phyloP scores from a whole-genome alignment of 2,888 invertebrate species.

The Trichacis sp. region DNA sequence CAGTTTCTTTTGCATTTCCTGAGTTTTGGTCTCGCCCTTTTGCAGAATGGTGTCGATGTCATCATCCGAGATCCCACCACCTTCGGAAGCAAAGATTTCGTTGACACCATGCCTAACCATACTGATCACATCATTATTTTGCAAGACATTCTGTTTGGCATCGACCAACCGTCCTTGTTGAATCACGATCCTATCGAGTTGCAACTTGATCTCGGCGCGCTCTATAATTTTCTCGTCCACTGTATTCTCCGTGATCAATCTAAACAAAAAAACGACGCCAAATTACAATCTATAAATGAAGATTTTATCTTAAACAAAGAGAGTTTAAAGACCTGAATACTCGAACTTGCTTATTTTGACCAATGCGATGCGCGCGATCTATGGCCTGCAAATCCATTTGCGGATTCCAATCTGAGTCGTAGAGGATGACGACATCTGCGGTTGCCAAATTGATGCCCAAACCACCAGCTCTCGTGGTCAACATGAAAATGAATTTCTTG shows the following conservation, averaged over 20 bases:
- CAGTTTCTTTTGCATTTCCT: slow-evolving; percentile 90
- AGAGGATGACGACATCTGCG: too few species aligned
- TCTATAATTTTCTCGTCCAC: slow-evolving; percentile 99
- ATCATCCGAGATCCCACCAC: slow-evolving; percentile 94
- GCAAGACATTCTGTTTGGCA: slow-evolving; percentile 85
- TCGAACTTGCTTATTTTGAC: too few species aligned
- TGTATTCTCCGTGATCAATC: too few species aligned
- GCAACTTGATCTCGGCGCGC: slow-evolving; percentile 95
- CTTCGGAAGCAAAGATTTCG: slow-evolving; percentile 97
- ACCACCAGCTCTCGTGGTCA: too few species aligned
- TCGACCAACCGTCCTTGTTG: slow-evolving; percentile 97
- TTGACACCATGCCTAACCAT: slow-evolving; percentile 99
- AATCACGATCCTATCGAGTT: slow-evolving; percentile 96
- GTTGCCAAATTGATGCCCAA: too few species aligned
- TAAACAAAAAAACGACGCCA: too few species aligned
- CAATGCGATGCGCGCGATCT: too few species aligned
- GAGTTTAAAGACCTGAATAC: too few species aligned
- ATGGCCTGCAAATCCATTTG: too few species aligned
- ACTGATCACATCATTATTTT: slow-evolving; percentile 98
- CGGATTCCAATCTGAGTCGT: too few species aligned
- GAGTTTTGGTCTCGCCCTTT: slow-evolving; percentile 92
- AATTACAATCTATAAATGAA: too few species aligned
- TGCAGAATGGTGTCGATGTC: slow-evolving; percentile 90
- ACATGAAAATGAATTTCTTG: slow-evolving; percentile 96
- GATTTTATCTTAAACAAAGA: too few species aligned